Conservation (phyloP, 2,888 invertebrate species). For the Boloria selene region DNA sequence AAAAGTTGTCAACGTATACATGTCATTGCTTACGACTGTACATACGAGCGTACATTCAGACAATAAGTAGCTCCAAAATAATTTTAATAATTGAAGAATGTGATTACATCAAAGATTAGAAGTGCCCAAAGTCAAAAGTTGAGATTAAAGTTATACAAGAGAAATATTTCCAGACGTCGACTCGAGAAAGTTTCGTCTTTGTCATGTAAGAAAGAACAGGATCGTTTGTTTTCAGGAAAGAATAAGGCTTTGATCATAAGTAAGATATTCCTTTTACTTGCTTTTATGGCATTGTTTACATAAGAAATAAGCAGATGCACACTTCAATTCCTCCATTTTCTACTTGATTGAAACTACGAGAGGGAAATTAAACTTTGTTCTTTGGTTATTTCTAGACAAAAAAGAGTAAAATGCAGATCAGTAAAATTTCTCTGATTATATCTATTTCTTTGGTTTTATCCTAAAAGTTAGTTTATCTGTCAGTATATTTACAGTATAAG, state of each 20-base stretch:
- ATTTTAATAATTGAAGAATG: conserved; percentile 25
- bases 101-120: conserved; percentile 31
- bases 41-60: no score
- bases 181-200: conserved; percentile 71
- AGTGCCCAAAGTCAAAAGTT: conserved; percentile 32
- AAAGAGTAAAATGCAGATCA: no score
- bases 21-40: no score
- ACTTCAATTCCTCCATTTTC: conserved; percentile 13
- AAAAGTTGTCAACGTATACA: no score
- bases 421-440: no score
- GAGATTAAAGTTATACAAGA: conserved; percentile 51
- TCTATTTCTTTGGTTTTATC: no score
- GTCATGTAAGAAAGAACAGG: conserved; percentile 72
- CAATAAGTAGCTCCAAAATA: background rate
- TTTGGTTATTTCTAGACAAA: background rate
- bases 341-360: conserved; percentile 2
- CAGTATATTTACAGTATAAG: no score
- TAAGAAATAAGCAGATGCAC: conserved; percentile 20
- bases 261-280: conserved; percentile 33
- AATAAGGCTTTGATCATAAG: conserved; percentile 49
- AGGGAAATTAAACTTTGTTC: background rate
- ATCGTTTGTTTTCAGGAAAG: conserved; percentile 67
- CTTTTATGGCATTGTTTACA: conserved; percentile 31
- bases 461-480: no score
- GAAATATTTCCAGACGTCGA: conserved; percentile 69